phyloP scores from a whole-genome alignment of 2,797 vertebrate species.

The Paguma larvata region DNA sequence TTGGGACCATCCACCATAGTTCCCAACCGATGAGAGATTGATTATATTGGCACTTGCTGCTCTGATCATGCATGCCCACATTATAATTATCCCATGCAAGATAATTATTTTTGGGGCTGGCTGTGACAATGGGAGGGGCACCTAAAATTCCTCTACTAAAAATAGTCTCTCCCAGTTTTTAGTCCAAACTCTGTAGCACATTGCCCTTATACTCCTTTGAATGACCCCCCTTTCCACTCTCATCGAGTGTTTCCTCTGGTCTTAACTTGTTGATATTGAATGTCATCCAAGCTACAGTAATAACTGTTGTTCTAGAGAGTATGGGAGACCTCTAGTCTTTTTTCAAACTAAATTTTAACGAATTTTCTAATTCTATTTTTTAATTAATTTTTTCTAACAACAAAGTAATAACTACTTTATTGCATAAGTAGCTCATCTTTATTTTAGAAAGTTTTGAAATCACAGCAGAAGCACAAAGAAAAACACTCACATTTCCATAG shows the following conservation, averaged over 20 bases:
- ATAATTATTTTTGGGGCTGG: neutral
- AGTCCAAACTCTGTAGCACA: neutral
- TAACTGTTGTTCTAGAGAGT: neutral
- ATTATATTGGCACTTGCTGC: neutral
- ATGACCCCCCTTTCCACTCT: neutral
- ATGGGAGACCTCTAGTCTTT: neutral
- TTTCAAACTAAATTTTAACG: neutral
- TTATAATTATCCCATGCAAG: neutral
- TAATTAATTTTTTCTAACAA: no score
- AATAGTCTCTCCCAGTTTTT: slow-evolving; percentile 3
- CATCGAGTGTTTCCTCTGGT: neutral
- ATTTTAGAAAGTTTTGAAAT: neutral
- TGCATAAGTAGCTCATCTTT: neutral
- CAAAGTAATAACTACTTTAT: no score
- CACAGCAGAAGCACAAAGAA: slow-evolving; percentile 28
- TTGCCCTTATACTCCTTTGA: neutral
- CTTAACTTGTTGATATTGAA: neutral
- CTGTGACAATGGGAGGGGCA: neutral
- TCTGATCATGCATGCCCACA: neutral
- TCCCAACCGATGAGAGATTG: neutral
- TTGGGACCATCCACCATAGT: neutral
- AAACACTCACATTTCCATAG: neutral
- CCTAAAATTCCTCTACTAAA: neutral
- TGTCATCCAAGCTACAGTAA: neutral
- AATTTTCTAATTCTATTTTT: no score